A percentile compares a stretch with the other conserved stretches of the same genome.
Evolutionary conservation across 2,888 invertebrate species (phyloP).

Genomic region (Nineta flava): DNA sequence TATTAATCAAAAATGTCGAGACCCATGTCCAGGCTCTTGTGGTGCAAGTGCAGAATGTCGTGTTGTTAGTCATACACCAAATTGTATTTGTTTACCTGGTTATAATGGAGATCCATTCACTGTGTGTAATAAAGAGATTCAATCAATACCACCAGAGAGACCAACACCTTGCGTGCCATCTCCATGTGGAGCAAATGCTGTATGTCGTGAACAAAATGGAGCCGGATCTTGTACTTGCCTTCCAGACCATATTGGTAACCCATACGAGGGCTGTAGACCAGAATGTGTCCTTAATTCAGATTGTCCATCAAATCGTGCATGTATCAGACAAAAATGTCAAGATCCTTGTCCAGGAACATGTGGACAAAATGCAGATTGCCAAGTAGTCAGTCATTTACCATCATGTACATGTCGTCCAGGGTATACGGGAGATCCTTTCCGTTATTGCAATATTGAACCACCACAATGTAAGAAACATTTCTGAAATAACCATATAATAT

Average conservation of each 20-base stretch:
- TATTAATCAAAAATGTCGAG: conserved; percentile 55
- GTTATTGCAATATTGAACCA: conserved; percentile 29
- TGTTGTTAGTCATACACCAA: conserved; percentile 56
- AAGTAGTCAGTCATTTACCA: conserved; percentile 38
- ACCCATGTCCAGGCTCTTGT: conserved; percentile 61
- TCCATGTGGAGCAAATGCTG: conserved; percentile 52
- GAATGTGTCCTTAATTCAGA: conserved; percentile 26
- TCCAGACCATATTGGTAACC: conserved; percentile 58
- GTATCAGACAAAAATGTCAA: conserved; percentile 34
- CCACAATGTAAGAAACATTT: conserved; percentile 19
- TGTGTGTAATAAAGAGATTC: conserved; percentile 29
- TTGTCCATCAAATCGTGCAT: conserved; percentile 30
- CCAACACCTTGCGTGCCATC: conserved; percentile 26
- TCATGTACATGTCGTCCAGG: conserved; percentile 45
- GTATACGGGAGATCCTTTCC: conserved; percentile 47
- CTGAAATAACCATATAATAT: not conserved
- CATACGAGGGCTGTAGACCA: conserved; percentile 48
- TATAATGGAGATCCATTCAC: conserved; percentile 48
- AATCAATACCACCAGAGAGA: conserved; percentile 15
- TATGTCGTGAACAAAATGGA: conserved; percentile 49
- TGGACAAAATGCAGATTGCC: conserved; percentile 33
- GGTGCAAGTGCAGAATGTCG: conserved; percentile 56
- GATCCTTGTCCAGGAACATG: conserved; percentile 37
- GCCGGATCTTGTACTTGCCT: conserved; percentile 55
- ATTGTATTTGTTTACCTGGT: conserved; percentile 41